Evolutionary conservation across 2,888 invertebrate genomes (phyloP), one percentile per base, ranked within the genome.

Genomic region (Xylota sylvarum): DNA sequence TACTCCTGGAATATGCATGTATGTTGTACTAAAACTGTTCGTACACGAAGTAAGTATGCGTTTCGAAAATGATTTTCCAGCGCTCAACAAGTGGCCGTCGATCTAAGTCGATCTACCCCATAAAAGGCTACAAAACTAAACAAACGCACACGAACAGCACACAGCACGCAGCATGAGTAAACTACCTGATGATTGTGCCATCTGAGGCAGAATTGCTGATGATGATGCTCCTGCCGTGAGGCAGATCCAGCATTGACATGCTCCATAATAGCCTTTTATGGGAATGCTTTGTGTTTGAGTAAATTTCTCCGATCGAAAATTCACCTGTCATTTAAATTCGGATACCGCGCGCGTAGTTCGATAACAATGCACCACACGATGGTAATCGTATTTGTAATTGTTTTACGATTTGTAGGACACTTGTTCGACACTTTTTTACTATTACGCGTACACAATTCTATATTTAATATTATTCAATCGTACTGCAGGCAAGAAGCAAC

Each of bases 151-250:
- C 30, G n/a, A 69, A 46, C 37, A 69, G 62, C 56, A 64, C 48
- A 62, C 40, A 64, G 35, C 55, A 62, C 40, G 37, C 27, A 10
- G 14, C 40, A 37, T 14, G 35, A 19, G 30, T 19, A n/a, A 81
- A 78, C 94, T 94, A 95, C 95, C 94, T 95, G 95, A 93, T 95
- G 96, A 93, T 96, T 97, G 93, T 97, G 97, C 97, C 97, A 97
- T 92, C 96, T 94, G 90, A 97, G 94, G 92, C 96, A 97, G 93
- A 97, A 97, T 92, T 97, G 96, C 93, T 96, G 96, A 82, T 92
- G 91, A 83, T 91, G 90, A 56, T 88, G 90, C 88, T 90, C 91
- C 72, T 90, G 90, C 52, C 89, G 89, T 58, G 69, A 46, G 32
- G 58, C 52, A 4, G 79, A 64, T 89, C 89, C 79, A 84, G 88